Conservation (phyloP, 2,888 invertebrate genomes). For the Lapara coniferarum region DNA sequence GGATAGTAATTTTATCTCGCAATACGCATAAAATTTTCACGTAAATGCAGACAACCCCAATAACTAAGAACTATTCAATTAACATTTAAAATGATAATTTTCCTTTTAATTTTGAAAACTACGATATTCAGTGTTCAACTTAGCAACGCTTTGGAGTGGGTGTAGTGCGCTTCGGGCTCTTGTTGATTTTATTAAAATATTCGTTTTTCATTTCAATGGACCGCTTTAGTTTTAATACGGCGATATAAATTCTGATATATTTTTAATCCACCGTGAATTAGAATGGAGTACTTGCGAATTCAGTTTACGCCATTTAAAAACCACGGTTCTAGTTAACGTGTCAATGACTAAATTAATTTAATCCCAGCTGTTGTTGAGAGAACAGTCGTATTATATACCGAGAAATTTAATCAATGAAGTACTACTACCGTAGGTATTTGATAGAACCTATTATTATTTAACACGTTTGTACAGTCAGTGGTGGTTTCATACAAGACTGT, state of each 20-base stretch:
- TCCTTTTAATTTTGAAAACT: constrained; percentile 8
- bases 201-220: not conserved
- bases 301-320: not conserved
- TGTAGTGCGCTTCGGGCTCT: constrained; percentile 1
- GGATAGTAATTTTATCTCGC: too few species aligned
- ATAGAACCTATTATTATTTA: too few species aligned
- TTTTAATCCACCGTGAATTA: not conserved
- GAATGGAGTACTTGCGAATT: not conserved
- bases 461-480: too few species aligned
- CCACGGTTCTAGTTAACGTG: too few species aligned
- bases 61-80: not conserved
- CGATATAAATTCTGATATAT: constrained; percentile 2
- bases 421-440: too few species aligned
- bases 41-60: not conserved
- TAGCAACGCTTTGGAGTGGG: constrained; percentile 15
- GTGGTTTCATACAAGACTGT: too few species aligned
- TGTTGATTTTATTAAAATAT: constrained; percentile 21
- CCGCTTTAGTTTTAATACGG: constrained; percentile 11
- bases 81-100: not conserved
- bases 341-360: too few species aligned
- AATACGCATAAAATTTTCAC: too few species aligned
- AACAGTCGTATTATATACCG: too few species aligned
- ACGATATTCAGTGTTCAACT: constrained; percentile 17
- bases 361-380: too few species aligned
- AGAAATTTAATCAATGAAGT: too few species aligned